These are phyloP conservation scores for Cosmia trapezina DNA, from an alignment of 2,888 invertebrate genomes.

Conservation along the genomic window DNA sequence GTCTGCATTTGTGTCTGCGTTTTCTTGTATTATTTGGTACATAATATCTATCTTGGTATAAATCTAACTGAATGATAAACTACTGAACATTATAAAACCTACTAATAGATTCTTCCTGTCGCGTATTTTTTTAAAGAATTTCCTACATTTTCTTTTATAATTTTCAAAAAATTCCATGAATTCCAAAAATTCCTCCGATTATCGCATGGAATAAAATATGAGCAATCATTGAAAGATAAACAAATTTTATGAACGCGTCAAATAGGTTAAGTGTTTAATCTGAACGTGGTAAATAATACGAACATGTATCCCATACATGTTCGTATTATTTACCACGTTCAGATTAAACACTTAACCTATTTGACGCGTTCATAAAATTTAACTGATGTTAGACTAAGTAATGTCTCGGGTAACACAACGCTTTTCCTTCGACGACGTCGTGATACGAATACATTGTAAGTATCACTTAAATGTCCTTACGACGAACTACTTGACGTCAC, in stretches of 20 bases:
- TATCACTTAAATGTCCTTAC: constrained; percentile 63
- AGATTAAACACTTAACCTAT: constrained; percentile 51
- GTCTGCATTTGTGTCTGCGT: constrained; percentile 37
- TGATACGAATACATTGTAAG: constrained; percentile 61
- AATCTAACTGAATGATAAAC: not conserved
- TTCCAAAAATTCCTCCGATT: not conserved
- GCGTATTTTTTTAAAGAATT: not conserved
- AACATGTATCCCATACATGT: constrained; percentile 4
- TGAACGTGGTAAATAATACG: constrained; percentile 30
- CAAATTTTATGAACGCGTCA: constrained; percentile 46
- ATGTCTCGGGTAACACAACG: constrained; percentile 52
- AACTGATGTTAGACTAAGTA: constrained; percentile 55
- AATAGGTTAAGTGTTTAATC: constrained; percentile 53
- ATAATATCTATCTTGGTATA: constrained; percentile 6
- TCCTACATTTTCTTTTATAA: not conserved
- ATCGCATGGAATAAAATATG: not conserved
- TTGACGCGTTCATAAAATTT: constrained; percentile 52
- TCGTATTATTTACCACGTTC: constrained; percentile 31
- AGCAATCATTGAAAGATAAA: not conserved
- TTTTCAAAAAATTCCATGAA: not conserved
- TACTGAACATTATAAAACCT: not conserved
- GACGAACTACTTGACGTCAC: constrained; percentile 70
- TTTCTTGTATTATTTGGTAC: constrained; percentile 27
- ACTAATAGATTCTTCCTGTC: not conserved
- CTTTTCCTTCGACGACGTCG: constrained; percentile 37